Evolutionary conservation across 2,113 vertebrate genomes (phyloP).

Genomic region (Suncus etruscus): DNA sequence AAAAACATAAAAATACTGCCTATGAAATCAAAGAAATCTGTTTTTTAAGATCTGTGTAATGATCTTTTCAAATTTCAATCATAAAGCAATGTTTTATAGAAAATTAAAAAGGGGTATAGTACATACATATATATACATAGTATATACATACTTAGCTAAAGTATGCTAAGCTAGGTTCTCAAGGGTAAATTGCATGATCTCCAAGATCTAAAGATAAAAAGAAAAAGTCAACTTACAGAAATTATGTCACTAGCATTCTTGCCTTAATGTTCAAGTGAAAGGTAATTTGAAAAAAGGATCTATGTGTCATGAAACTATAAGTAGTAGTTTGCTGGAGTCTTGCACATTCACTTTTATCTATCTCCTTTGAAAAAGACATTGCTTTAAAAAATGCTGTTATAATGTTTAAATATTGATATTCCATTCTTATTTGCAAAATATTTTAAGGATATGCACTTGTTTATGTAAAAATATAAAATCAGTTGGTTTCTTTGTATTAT

Average conservation of each 20-base stretch:
- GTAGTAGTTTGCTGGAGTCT: no score
- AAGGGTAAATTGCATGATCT: slow-evolving; percentile 3
- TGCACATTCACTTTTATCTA: no score
- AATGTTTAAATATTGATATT: no score
- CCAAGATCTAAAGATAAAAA: slow-evolving; percentile 9
- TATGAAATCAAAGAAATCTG: not conserved
- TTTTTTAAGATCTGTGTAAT: not conserved
- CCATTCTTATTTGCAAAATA: no score
- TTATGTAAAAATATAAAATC: no score
- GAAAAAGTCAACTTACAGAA: slow-evolving; percentile 44
- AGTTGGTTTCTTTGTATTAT: no score
- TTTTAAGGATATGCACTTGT: no score
- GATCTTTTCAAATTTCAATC: not conserved
- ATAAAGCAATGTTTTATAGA: not conserved
- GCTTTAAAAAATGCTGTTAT: no score
- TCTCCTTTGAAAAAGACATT: no score
- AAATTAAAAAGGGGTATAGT: not conserved
- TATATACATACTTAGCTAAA: slow-evolving; percentile 56
- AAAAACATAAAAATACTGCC: not conserved
- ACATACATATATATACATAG: no score
- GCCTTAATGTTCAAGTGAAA: not conserved
- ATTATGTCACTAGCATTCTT: not conserved
- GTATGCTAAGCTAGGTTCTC: slow-evolving; percentile 47
- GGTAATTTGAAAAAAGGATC: not conserved
- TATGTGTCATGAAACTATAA: no score